Percentiles rank a stretch among this genome's conserved stretches.
phyloP scores from a whole-genome alignment of 2,797 vertebrate species.

The Notolepis coatsorum region DNA sequence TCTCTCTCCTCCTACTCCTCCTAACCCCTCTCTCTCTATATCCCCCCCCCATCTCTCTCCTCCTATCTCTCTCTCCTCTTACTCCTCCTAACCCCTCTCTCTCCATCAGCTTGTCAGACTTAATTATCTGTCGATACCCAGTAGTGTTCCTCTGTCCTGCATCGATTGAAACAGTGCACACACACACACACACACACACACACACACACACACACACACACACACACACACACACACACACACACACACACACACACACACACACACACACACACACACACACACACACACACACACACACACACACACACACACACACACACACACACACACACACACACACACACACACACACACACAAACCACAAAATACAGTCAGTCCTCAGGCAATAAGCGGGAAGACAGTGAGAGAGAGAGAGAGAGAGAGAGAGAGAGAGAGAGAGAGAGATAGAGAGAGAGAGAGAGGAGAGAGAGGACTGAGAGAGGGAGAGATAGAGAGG shows the following conservation, averaged over 20 bases:
- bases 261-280: slow-evolving; percentile 16
- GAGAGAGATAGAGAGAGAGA: background rate
- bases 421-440: too few relatives aligned
- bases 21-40: too few relatives aligned
- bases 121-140: too few relatives aligned
- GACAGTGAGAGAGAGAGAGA: background rate
- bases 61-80: too few relatives aligned
- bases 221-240: slow-evolving; percentile 15
- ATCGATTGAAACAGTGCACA: too few relatives aligned
- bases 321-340: slow-evolving; percentile 2
- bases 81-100: too few relatives aligned
- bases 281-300: slow-evolving; percentile 26
- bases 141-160: too few relatives aligned
- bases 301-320: slow-evolving; percentile 5
- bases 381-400: slow-evolving; percentile 43
- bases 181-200: slow-evolving; percentile 17
- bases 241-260: slow-evolving; percentile 15
- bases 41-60: too few relatives aligned
- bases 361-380: slow-evolving; percentile 49
- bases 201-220: slow-evolving; percentile 5
- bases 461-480: background rate
- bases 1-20: too few relatives aligned
- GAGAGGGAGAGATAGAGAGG: slow-evolving; percentile 15
- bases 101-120: too few relatives aligned
- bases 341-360: background rate